Evolutionary conservation across 2,113 vertebrate species (phyloP), one percentile per base, ranked within the genome.

Genomic region (Channa argus): DNA sequence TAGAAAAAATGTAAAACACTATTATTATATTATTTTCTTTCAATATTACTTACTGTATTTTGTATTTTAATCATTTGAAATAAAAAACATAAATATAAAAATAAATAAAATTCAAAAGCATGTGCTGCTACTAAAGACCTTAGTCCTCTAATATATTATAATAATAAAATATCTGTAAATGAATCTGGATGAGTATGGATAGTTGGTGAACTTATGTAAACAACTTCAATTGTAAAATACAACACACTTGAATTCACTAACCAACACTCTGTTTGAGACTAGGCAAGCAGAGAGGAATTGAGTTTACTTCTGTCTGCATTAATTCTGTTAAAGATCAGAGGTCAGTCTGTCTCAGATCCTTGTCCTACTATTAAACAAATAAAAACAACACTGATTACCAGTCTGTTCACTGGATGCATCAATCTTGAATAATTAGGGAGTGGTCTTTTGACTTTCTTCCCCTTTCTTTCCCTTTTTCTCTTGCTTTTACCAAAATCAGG

Each of bases 301-400:
- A 38, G 33, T 82, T 60, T 68, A 71, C 74, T 74, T 87, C 70
- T 78, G 70, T 74, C 73, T 79, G 77, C 83, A 90, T 91, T 88
- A 74, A 89, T 90, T 88, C 67, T 79, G 85, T 85, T 93, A 91
- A 94, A 88, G 89, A 94, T 88, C 88, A 85, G 85, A 76, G 89
- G 91, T 91, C 89, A 93, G 86, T 62, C 82, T 82, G 83, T 81
- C 75, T 70, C 71, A 86, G 80, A 91, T 93, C 90, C 86, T 89
- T 84, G 82, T 90, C 87, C 89, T 75, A 76, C 85, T 82, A 91
- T 92, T 91, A 91, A 83, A 90, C 89, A 91, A 92, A 92, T 89
- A 91, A 91, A 91, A 92, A 89, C 89, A 91, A 91, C 88, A 87
- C 89, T 91, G 88, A 93, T 93, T 91, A 92, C 90, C 87, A 77